phyloP scores from a whole-genome alignment of 2,888 invertebrate genomes.

The Dryobota labecula region DNA sequence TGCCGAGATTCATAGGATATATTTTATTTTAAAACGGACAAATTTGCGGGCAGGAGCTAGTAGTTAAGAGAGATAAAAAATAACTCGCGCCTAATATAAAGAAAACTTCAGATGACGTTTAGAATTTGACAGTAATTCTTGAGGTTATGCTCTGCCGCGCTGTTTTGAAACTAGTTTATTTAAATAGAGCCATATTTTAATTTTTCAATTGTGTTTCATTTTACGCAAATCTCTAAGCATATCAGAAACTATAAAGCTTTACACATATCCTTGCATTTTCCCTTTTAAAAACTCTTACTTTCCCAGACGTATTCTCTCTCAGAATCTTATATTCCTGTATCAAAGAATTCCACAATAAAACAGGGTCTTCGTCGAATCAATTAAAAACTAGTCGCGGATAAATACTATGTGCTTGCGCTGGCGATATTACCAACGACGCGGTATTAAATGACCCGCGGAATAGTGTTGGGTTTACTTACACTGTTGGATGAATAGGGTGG shows the following conservation, averaged over 20 bases:
- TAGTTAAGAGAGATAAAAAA: background rate
- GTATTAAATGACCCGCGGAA: slow-evolving; percentile 43
- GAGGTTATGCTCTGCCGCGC: too few relatives aligned
- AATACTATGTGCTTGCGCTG: slow-evolving; percentile 25
- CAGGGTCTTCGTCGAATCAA: slow-evolving; percentile 49
- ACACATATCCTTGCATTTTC: background rate
- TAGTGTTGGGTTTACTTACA: slow-evolving; percentile 1
- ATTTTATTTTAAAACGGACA: background rate
- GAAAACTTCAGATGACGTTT: background rate
- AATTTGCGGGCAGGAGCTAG: too few relatives aligned
- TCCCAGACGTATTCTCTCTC: slow-evolving; percentile 23
- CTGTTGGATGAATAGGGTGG: slow-evolving; percentile 11
- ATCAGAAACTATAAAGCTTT: background rate
- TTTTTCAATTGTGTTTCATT: background rate
- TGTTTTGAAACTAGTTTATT: background rate
- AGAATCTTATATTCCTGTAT: slow-evolving; percentile 25
- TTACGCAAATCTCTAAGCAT: background rate
- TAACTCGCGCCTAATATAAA: background rate
- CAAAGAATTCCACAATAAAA: slow-evolving; percentile 42
- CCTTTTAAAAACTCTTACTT: slow-evolving; percentile 49
- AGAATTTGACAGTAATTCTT: background rate
- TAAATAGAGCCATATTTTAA: background rate
- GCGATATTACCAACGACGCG: slow-evolving; percentile 28
- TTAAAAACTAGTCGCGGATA: slow-evolving; percentile 63
- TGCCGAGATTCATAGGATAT: too few relatives aligned